Percentiles rank a stretch among this genome's conserved stretches.
Evolutionary conservation across 1,140 invertebrate species (phyloP).

Genomic region (Melanaphis sacchari): DNA sequence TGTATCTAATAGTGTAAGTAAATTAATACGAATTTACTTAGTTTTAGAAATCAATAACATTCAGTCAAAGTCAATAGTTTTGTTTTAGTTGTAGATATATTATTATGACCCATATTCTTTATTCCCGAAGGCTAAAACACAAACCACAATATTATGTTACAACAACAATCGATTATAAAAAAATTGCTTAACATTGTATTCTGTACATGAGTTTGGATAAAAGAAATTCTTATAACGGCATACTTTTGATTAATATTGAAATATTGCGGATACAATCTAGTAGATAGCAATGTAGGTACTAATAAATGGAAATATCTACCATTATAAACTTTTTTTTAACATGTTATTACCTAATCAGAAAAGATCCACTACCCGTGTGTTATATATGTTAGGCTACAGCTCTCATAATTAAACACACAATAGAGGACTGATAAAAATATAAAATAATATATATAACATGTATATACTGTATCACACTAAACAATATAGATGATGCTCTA

Average conservation of each 20-base stretch:
- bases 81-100: not conserved
- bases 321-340: too few species aligned
- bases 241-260: not conserved
- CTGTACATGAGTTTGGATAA: not conserved
- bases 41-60: not conserved
- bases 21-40: not conserved
- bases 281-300: not conserved
- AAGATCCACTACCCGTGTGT: not conserved
- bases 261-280: not conserved
- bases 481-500: not conserved
- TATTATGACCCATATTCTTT: not conserved
- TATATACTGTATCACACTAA: not conserved
- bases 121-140: not conserved
- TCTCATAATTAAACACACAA: too few species aligned
- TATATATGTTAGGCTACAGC: not conserved
- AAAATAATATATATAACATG: not conserved
- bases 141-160: not conserved
- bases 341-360: not conserved
- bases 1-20: not conserved
- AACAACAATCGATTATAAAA: not conserved
- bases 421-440: not conserved
- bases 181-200: not conserved
- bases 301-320: not conserved
- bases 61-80: not conserved
- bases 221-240: not conserved